phyloP scores from a whole-genome alignment of 2,888 invertebrate genomes.

The Odontomyia ornata region DNA sequence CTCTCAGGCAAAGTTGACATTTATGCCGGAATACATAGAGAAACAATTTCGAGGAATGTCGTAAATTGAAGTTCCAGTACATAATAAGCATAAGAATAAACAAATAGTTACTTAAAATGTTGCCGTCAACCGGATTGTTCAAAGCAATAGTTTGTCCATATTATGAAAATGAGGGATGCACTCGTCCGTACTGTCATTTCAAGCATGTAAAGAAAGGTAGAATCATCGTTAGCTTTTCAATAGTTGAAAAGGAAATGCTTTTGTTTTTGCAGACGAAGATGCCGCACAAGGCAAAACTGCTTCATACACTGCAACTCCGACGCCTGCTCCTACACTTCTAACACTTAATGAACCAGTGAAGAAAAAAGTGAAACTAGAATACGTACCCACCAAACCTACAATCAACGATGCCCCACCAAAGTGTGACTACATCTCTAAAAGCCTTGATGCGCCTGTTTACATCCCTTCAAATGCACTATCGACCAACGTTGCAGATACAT shows the following conservation, averaged over 20 bases:
- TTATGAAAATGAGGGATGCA: conserved; percentile 82
- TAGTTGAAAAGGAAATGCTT: not conserved
- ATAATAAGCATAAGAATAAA: not conserved
- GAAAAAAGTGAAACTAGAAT: conserved; percentile 60
- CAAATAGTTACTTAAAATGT: conserved; percentile 68
- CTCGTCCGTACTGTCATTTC: conserved; percentile 92
- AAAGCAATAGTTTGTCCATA: conserved; percentile 87
- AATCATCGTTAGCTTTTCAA: not conserved
- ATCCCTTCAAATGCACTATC: conserved; percentile 55
- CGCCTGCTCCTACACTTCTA: conserved; percentile 56
- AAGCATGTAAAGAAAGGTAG: conserved; percentile 83
- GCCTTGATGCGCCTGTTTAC: conserved; percentile 57
- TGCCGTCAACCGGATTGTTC: conserved; percentile 90
- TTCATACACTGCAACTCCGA: conserved; percentile 59
- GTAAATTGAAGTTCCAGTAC: not conserved
- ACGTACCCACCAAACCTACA: conserved; percentile 62
- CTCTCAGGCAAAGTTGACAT: conserved; percentile 23
- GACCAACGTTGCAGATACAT: not conserved
- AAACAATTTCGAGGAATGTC: conserved; percentile 39
- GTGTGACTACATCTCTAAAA: conserved; percentile 47
- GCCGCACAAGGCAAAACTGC: conserved; percentile 52
- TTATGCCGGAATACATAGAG: conserved; percentile 8
- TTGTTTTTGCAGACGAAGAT: conserved; percentile 55
- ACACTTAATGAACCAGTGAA: conserved; percentile 54
- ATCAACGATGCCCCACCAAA: conserved; percentile 57